phyloP scores from a whole-genome alignment of 2,113 vertebrate species.

The Zeus faber region DNA sequence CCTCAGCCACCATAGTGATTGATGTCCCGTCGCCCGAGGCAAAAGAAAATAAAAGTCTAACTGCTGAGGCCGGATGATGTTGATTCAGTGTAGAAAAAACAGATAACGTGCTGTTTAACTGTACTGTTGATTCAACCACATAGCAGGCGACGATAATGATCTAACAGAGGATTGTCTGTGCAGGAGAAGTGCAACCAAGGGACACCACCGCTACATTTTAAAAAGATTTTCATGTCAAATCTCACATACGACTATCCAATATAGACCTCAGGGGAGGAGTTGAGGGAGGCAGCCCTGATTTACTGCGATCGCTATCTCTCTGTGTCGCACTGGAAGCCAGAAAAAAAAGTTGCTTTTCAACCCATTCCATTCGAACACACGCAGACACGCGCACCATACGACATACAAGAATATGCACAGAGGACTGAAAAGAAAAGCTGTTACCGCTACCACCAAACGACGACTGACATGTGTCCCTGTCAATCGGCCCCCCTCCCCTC shows the following conservation, averaged over 20 bases:
- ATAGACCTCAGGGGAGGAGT: not conserved
- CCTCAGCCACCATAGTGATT: conserved; percentile 22
- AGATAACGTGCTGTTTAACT: not conserved
- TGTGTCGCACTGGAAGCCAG: not conserved
- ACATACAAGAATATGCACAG: conserved; percentile 1
- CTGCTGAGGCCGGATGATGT: conserved; percentile 13
- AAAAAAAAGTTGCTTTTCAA: not conserved
- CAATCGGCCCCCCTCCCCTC: conserved; percentile 32
- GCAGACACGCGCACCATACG: conserved; percentile 22
- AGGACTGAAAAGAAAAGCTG: conserved; percentile 1
- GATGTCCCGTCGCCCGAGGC: conserved; percentile 19
- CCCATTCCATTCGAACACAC: not conserved
- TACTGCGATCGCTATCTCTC: not conserved
- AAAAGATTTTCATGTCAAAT: too few relatives aligned
- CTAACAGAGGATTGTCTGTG: conserved; percentile 2
- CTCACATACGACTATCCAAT: not conserved
- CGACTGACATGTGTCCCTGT: conserved; percentile 62
- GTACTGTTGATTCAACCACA: conserved; percentile 5
- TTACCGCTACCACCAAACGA: conserved; percentile 57
- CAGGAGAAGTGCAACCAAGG: not conserved
- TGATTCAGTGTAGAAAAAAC: conserved; percentile 6
- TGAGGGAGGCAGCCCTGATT: not conserved
- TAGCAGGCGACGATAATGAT: not conserved
- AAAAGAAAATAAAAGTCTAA: not conserved
- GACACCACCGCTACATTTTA: not conserved